These are phyloP conservation scores for Tamias sibiricus DNA, from an alignment of 2,113 vertebrate species.

Conservation along the genomic window DNA sequence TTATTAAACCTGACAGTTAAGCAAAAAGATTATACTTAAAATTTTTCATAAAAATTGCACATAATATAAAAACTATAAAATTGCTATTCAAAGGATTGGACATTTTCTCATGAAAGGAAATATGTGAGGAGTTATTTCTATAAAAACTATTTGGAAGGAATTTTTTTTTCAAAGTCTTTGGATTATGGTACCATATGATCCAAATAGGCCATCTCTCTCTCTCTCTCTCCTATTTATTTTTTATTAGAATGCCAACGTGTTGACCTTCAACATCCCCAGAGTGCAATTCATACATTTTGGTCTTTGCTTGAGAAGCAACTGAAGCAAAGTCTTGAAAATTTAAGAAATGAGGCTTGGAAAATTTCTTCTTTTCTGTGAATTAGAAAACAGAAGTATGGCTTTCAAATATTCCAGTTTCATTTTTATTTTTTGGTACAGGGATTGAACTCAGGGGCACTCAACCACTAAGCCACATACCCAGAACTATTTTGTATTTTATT, in stretches of 20 bases:
- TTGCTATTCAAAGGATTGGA: background rate
- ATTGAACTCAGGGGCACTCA: too few relatives aligned
- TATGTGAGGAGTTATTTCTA: background rate
- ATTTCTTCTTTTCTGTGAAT: constrained; percentile 34
- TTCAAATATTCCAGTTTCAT: constrained; percentile 16
- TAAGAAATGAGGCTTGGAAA: constrained; percentile 23
- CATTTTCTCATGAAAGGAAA: background rate
- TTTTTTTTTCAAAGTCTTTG: background rate
- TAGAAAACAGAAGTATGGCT: constrained; percentile 22
- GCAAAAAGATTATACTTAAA: background rate
- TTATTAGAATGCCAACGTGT: background rate
- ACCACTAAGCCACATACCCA: too few relatives aligned
- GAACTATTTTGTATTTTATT: too few relatives aligned
- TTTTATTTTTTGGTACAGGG: too few relatives aligned
- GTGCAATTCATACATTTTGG: background rate
- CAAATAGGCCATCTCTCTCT: background rate
- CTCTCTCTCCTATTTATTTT: too few relatives aligned
- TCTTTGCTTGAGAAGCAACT: background rate
- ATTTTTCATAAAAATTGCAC: background rate
- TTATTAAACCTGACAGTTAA: background rate
- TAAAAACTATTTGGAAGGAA: constrained; percentile 17
- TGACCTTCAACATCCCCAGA: background rate
- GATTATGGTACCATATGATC: background rate
- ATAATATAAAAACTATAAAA: background rate
- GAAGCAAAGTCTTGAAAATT: background rate